Evolutionary conservation across 2,113 vertebrate species (phyloP).

Genomic region (Scomber scombrus): DNA sequence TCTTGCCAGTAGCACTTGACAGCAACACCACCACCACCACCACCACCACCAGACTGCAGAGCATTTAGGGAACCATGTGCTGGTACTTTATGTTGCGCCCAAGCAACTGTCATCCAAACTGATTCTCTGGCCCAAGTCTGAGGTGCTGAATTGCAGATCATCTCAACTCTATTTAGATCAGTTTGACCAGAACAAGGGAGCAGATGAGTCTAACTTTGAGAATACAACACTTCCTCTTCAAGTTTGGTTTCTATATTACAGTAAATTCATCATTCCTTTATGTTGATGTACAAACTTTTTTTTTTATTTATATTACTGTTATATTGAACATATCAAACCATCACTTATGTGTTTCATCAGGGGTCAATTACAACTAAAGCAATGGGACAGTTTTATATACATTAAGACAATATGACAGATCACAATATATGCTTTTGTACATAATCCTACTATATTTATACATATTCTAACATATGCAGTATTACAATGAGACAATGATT

Average conservation of each 20-base stretch:
- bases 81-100: constrained; percentile 12
- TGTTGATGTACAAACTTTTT: too few species aligned
- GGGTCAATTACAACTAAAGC: too few species aligned
- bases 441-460: too few species aligned
- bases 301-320: neutral
- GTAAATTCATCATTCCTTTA: neutral
- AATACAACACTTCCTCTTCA: neutral
- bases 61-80: constrained; percentile 29
- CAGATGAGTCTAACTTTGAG: neutral
- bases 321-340: neutral
- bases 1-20: constrained; percentile 33
- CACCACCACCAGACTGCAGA: constrained; percentile 32
- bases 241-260: neutral
- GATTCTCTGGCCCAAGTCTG: constrained; percentile 4
- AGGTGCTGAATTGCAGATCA: constrained; percentile 5
- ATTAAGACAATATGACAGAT: too few species aligned
- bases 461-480: too few species aligned
- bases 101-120: constrained; percentile 25
- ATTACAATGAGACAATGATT: too few species aligned
- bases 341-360: too few species aligned
- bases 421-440: too few species aligned
- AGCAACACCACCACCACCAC: constrained; percentile 27
- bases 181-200: neutral
- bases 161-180: constrained; percentile 3
- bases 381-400: too few species aligned